Base-by-base conservation (phyloP, 92 coral and sea anemone species). In the Anthopleura xanthogrammica region DNA sequence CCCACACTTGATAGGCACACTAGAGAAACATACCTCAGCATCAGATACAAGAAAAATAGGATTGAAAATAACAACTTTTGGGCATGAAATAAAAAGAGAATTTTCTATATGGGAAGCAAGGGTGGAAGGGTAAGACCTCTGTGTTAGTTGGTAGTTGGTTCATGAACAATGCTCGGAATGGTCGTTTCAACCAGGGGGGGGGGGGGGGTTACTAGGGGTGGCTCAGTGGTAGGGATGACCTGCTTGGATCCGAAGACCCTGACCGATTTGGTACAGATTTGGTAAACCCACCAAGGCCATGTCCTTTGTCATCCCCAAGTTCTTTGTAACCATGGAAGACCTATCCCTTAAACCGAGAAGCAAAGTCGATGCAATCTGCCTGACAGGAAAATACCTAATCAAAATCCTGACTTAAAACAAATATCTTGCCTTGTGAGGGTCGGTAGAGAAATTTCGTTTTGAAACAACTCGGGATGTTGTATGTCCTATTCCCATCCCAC, bases 1-100 rank as follows among this genome's bases (percentile, higher is more conserved):
- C 97, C 99, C 99, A 96, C 50, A 89, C 93, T 6, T 87, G 57
- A 16, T 48, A 65, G 6, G 99, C 99, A 43, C 95, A 93, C 99
- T 96, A 62, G 5, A 24, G 41, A 68, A 68, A 5, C 24, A n/a
- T 62, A 62, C 11, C 7, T 5, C 7, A 62, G 29, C 11, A 62
- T 62, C 13, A n/a, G 29, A 22, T 4, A 62, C 70, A 62, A 62
- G 24, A 62, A 46, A 46, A 46, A 46, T 29, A 29, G 36, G 36
- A 29, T 29, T 29, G 0, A 29, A 29, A 29, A 29, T 29, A 29
- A 29, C 36, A 29, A 29, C 0, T 29, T 29, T 29, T 29, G 36
- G 36, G 36, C 36, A 29, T 29, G 36, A 29, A 29, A 29, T 29
- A 29, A 29, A 29, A 0, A 29, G 36, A 29, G 36, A 29, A 29